These are phyloP conservation scores for Halcyon senegalensis DNA, from an alignment of 2,113 vertebrate species.

Conservation along the genomic window DNA sequence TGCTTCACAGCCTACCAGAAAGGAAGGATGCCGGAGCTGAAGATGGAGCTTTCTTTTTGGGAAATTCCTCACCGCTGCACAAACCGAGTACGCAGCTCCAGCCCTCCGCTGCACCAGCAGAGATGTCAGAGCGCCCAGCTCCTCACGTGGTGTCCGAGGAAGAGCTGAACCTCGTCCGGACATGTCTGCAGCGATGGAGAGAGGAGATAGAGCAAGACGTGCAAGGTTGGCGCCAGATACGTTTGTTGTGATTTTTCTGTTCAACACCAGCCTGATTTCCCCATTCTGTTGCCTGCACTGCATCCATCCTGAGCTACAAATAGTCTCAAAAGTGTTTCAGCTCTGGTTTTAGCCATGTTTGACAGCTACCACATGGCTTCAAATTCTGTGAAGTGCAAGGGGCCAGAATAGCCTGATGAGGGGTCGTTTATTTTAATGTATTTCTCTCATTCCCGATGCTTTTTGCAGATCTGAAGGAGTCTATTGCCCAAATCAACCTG, in stretches of 20 bases:
- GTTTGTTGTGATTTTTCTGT: background rate
- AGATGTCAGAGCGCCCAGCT: slow-evolving; percentile 73
- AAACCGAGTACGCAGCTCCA: slow-evolving; percentile 64
- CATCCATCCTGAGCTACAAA: background rate
- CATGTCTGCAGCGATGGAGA: slow-evolving; percentile 92
- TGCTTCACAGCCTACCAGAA: slow-evolving; percentile 26
- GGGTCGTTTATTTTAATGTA: background rate
- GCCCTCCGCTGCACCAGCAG: slow-evolving; percentile 64
- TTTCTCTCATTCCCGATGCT: background rate
- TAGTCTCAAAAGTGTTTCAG: background rate
- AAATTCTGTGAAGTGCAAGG: background rate
- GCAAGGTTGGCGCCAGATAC: slow-evolving; percentile 73
- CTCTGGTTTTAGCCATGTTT: fast-evolving
- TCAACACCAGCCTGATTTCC: background rate
- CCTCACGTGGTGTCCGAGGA: slow-evolving; percentile 81
- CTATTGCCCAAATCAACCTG: slow-evolving; percentile 79
- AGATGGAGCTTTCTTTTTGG: background rate
- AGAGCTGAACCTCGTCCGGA: slow-evolving; percentile 85
- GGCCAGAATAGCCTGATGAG: background rate
- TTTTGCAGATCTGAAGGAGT: slow-evolving; percentile 87
- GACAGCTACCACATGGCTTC: background rate
- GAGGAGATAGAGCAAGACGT: slow-evolving; percentile 89
- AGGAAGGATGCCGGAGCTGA: slow-evolving; percentile 45
- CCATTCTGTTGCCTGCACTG: background rate
- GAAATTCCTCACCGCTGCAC: slow-evolving; percentile 41